Evolutionary conservation across 2,113 vertebrate genomes (phyloP), one percentile per base, ranked within the genome.

Genomic region (Pseudopipra pipra): DNA sequence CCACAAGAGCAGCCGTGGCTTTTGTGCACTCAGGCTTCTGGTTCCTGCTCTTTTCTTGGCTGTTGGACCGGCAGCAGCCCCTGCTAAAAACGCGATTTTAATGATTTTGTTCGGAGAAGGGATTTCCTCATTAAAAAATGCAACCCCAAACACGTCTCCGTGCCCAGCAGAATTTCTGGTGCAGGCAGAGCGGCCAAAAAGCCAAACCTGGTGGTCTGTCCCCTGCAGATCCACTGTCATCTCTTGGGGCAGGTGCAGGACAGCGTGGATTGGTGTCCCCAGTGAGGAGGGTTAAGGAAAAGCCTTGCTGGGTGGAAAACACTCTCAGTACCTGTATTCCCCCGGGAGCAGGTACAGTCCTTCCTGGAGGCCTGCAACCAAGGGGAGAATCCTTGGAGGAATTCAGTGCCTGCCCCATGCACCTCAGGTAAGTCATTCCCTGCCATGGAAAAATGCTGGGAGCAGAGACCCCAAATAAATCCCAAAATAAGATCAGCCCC

Each of bases 321-420:
- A 7, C 33, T 27, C 19, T 44, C 4, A 11, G 61, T 35, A 18
- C 2, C 25, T 9, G 7, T 25, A n/a, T 30, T 16, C 18, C 31
- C 18, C 13, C 1, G 4, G 58, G 47, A 76, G 11, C 33, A 44
- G 41, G 62, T 44, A 9, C 20, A 65, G 13, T 44, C 41, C 28
- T 33, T 65, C 62, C 62, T 33, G 28, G 62, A 43, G 62, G 41
- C 28, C 62, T 31, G 62, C 23, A 16, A 39, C 39, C 28, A 55
- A 0, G 0, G 47, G 24, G 13, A 47, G 61, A 68, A 83, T 15
- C 21, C 55, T 55, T 3, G 30, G 9, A 30, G 25, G 49, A 68
- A 11, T 10, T 35, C 41, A 11, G 4, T 11, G 16, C n/a, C 24
- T 23, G 59, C 8, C 33, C 19, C 0, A 0, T 1, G 7, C 12